Percentiles rank a stretch among this genome's conserved stretches.
These are phyloP conservation scores for Charina bottae DNA, from an alignment of 2,113 vertebrate genomes.

Conservation along the genomic window DNA sequence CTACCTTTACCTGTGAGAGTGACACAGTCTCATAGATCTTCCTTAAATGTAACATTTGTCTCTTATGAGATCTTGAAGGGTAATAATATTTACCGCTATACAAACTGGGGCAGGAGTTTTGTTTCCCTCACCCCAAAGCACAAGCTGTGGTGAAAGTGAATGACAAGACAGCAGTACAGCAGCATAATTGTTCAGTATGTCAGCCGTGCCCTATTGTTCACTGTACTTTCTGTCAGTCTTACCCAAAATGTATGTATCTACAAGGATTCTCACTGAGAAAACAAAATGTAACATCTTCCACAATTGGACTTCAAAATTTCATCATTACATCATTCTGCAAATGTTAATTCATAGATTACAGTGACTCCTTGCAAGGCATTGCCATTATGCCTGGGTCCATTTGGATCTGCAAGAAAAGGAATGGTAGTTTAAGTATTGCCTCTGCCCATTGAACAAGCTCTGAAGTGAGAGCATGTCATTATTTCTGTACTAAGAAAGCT, in stretches of 20 bases:
- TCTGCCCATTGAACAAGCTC: constrained; percentile 43
- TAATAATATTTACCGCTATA: neutral
- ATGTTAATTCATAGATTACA: neutral
- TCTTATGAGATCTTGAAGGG: neutral
- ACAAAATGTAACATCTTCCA: neutral
- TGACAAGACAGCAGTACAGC: fast-evolving
- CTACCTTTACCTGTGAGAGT: neutral
- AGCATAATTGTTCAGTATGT: neutral
- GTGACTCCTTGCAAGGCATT: neutral
- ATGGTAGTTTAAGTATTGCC: constrained; percentile 23
- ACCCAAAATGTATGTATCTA: fast-evolving
- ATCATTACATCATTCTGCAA: neutral
- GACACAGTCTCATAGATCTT: neutral
- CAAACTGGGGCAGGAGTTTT: neutral
- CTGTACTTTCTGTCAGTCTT: fast-evolving
- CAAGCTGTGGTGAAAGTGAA: fast-evolving
- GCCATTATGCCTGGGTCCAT: neutral
- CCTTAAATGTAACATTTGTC: neutral
- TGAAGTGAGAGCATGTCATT: constrained; percentile 51
- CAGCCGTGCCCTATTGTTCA: fast-evolving
- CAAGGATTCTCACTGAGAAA: neutral
- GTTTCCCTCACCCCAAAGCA: fast-evolving
- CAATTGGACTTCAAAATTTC: neutral
- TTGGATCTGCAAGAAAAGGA: constrained; percentile 12
- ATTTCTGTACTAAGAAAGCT: constrained; percentile 54